Evolutionary conservation across 2,797 vertebrate genomes (phyloP).

Genomic region (Buphagus erythrorhynchus): DNA sequence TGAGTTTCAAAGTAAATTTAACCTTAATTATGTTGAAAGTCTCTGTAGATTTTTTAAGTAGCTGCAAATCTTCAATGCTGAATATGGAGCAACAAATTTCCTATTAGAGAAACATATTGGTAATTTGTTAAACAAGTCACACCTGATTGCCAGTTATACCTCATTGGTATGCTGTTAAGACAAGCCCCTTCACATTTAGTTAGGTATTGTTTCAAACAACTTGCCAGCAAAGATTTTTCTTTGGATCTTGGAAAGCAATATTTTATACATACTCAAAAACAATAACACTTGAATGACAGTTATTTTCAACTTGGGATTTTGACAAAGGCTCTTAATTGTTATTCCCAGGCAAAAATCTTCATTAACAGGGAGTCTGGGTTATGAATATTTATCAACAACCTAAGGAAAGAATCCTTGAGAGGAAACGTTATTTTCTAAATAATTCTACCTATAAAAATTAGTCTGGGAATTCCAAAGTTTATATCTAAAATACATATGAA

Average conservation of each 20-base stretch:
- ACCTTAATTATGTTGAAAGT: constrained; percentile 50
- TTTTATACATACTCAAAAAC: constrained; percentile 18
- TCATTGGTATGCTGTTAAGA: constrained; percentile 60
- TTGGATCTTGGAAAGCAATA: constrained; percentile 33
- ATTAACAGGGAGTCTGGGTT: constrained; percentile 25
- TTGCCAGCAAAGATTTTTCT: constrained; percentile 32
- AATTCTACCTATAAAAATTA: constrained; percentile 13
- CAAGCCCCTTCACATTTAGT: constrained; percentile 49
- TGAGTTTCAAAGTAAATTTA: constrained; percentile 64
- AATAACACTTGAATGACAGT: constrained; percentile 56
- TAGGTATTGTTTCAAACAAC: constrained; percentile 54
- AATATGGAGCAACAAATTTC: constrained; percentile 45
- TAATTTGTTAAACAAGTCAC: constrained; percentile 64
- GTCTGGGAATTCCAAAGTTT: constrained; percentile 9
- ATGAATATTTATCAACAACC: constrained; percentile 66
- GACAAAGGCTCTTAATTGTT: constrained; percentile 54
- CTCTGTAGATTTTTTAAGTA: constrained; percentile 48
- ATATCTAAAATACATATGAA: not conserved
- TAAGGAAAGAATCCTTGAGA: constrained; percentile 39
- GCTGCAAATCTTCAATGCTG: constrained; percentile 14
- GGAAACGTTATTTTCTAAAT: constrained; percentile 34
- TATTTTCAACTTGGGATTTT: constrained; percentile 51
- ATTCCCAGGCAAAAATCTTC: constrained; percentile 60
- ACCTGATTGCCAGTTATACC: constrained; percentile 43
- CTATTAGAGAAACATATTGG: constrained; percentile 55